Evolutionary conservation across 2,113 vertebrate genomes (phyloP), one percentile per base, ranked within the genome.

Genomic region (Monopterus albus): DNA sequence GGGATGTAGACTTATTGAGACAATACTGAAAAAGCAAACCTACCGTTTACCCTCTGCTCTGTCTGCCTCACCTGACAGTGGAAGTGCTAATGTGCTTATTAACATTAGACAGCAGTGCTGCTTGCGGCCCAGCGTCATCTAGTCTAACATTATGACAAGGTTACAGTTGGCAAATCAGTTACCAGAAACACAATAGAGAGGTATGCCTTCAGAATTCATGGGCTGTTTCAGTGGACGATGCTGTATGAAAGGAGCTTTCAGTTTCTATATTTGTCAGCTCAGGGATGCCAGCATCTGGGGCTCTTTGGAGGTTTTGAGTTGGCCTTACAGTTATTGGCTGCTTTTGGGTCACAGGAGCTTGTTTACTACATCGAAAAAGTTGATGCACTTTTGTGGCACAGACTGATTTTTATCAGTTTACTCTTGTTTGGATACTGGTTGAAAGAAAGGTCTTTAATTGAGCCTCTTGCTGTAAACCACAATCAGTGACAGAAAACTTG

Each of bases 231-330:
- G 56, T 36, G 55, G 64, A 76, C 20, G 11, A 11, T 9, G 3
- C 51, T 18, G 53, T 76, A 85, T 86, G 52, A 88, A 83, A 82
- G 51, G 62, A 75, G 50, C 72, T 84, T 81, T 83, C 70, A 77
- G 51, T 74, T 62, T 82, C 66, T 36, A 69, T 70, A 40, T 36
- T 75, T 2, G 18, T 64, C 46, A 28, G 42, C 49, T 61, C n/a
- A 5, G 47, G 49, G 35, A 59, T 59, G 73, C 75, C 78, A 72
- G 51, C 14, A 3, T 72, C 70, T 46, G 20, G 51, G 68, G 53
- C 74, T 69, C 56, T 73, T 83, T 68, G 70, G 74, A 65, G 73
- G 63, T 74, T 75, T 77, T 23, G 40, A 73, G 13, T 65, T 76
- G 64, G 80, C 76, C 60, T 79, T 35, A 72, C 67, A 66, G 62